Conservation (phyloP, 2,797 vertebrate species). For the Argentina silus region DNA sequence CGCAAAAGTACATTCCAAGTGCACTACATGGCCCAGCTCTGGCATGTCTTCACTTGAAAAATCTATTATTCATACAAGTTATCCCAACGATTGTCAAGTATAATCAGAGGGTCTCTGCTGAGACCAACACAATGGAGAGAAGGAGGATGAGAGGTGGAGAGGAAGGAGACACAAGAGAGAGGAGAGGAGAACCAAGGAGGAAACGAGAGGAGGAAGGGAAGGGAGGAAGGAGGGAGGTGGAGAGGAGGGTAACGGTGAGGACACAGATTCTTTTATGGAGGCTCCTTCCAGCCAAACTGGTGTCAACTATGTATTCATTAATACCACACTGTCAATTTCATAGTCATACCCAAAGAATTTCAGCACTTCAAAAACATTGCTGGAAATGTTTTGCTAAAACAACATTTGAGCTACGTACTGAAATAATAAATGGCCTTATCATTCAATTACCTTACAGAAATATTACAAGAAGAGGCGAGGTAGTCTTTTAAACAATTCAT, state of each 20-base stretch:
- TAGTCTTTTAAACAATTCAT: neutral
- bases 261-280: no score
- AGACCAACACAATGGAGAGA: neutral
- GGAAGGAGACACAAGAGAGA: neutral
- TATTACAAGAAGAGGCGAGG: neutral
- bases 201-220: neutral
- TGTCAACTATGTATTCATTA: no score
- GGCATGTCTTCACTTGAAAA: neutral
- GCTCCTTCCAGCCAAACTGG: no score
- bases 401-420: no score
- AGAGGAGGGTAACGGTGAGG: neutral
- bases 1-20: no score
- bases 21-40: neutral
- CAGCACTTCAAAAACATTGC: no score
- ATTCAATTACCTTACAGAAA: neutral
- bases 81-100: no score
- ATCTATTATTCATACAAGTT: neutral
- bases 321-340: no score
- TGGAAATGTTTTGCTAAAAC: no score
- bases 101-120: no score
- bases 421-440: no score
- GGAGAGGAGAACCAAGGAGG: neutral
- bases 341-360: no score
- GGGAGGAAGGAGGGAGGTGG: neutral
- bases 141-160: neutral